Evolutionary conservation across 92 coral and sea anemone species (phyloP).

Genomic region (Zoanthus sociatus): DNA sequence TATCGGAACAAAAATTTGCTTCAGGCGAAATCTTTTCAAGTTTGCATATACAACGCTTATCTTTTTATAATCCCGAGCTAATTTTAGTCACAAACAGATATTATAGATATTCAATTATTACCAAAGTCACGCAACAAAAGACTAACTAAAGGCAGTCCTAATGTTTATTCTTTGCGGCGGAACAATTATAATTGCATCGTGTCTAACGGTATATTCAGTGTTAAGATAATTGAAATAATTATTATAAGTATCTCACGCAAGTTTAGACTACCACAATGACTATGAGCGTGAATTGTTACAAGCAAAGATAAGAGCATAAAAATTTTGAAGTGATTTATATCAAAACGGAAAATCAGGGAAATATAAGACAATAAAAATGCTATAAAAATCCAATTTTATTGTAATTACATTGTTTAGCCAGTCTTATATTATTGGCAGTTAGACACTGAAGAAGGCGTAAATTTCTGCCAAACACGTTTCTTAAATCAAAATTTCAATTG

Average conservation of each 20-base stretch:
- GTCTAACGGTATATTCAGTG: background rate
- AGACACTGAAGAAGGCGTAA: too few species aligned
- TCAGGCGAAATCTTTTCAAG: background rate
- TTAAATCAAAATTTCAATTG: too few species aligned
- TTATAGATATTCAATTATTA: background rate
- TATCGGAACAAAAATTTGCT: background rate
- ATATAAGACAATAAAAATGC: too few species aligned
- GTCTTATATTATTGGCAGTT: too few species aligned
- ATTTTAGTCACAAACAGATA: background rate
- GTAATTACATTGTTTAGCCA: too few species aligned
- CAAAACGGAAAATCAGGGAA: too few species aligned
- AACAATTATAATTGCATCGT: background rate
- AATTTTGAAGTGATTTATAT: too few species aligned
- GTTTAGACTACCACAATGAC: background rate
- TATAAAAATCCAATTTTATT: too few species aligned
- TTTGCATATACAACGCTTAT: background rate
- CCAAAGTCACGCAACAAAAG: slow-evolving; percentile 7
- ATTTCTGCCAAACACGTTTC: too few species aligned
- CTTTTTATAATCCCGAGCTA: background rate
- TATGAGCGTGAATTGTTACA: too few species aligned
- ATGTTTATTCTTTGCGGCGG: slow-evolving; percentile 20
- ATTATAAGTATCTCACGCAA: background rate
- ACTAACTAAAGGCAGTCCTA: background rate
- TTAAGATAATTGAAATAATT: background rate
- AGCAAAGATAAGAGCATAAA: too few species aligned